Base-by-base conservation (phyloP, 2,888 invertebrate species). In the Cecidostiba fungosa region DNA sequence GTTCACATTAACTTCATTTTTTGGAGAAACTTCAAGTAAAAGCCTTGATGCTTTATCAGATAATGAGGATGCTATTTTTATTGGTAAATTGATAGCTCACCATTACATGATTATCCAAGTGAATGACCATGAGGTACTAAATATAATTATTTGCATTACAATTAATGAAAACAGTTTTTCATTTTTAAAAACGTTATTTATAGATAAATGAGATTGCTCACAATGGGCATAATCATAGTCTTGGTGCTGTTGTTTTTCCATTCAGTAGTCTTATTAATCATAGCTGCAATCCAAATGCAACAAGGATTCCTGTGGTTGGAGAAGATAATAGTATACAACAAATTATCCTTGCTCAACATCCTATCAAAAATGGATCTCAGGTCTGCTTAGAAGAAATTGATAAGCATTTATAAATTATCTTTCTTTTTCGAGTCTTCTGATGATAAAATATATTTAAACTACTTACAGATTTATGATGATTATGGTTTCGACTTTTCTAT, bases 181-280 rank as follows among this genome's bases (percentile, higher is more conserved):
- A 23, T 62, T 50, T 32, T n/a, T 70, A 16, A 59, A 54, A 54
- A 16, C 69, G 14, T 77, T 10, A 32, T 32, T 83, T 70, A 23
- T 23, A 86, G 86, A 77, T 87, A 29, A 10, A 23, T 0, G 92
- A 92, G 86, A 84, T 88, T 77, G 80, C 81, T 29, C 16, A 29
- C 5, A 66, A 66, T 66, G 85, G 79, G 74, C 90, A 92, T 43
- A 91, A 92, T 29, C 88, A 87, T 54, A 87, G 89, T 3, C 94
- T 95, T 82, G 97, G 96, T 0, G 95, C 96, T 84, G 98, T 96
- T 10, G 96, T 97, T 10, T 97, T 97, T 94, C 95, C 97, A 1
- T 96, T 97, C 89, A 94, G 96, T 73, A 97, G 97, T 92, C 94
- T 98, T 82, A 92, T 98, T 50, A 98, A 98, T 94, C 98, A 98